phyloP scores from a whole-genome alignment of 1,140 invertebrate species.

The Ceratitis capitata region DNA sequence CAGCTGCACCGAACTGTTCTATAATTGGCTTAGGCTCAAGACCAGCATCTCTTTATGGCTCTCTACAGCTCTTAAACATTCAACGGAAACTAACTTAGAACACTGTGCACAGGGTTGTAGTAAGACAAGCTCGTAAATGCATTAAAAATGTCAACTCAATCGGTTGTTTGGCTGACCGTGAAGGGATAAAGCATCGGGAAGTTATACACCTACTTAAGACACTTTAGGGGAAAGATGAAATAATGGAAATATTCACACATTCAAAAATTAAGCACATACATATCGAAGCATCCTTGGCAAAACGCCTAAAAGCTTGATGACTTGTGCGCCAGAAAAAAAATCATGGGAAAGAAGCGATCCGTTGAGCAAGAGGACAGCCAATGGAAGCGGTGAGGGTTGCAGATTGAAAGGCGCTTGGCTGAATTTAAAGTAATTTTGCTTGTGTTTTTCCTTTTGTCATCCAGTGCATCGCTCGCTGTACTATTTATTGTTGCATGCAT shows the following conservation, averaged over 20 bases:
- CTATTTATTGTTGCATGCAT: not conserved
- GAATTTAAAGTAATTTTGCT: not conserved
- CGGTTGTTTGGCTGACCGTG: not conserved
- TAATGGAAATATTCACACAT: not conserved
- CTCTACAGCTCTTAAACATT: no score
- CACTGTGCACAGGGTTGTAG: not conserved
- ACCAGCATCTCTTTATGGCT: no score
- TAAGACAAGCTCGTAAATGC: not conserved
- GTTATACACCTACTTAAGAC: not conserved
- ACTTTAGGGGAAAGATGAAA: not conserved
- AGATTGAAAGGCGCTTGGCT: not conserved
- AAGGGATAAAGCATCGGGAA: no score
- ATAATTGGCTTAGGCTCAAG: no score
- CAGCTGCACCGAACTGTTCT: no score
- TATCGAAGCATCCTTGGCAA: not conserved
- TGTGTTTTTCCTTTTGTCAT: no score
- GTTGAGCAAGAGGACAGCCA: not conserved
- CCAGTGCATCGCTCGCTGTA: no score
- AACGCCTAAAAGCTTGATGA: not conserved
- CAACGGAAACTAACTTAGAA: no score
- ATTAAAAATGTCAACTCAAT: conserved; percentile 18
- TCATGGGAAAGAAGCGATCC: not conserved
- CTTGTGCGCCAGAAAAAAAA: not conserved
- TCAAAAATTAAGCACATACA: not conserved
- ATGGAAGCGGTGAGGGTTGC: not conserved